Evolutionary conservation across 2,113 vertebrate genomes (phyloP), one percentile per base, ranked within the genome.

Genomic region (Brachyhypopomus occidentalis): DNA sequence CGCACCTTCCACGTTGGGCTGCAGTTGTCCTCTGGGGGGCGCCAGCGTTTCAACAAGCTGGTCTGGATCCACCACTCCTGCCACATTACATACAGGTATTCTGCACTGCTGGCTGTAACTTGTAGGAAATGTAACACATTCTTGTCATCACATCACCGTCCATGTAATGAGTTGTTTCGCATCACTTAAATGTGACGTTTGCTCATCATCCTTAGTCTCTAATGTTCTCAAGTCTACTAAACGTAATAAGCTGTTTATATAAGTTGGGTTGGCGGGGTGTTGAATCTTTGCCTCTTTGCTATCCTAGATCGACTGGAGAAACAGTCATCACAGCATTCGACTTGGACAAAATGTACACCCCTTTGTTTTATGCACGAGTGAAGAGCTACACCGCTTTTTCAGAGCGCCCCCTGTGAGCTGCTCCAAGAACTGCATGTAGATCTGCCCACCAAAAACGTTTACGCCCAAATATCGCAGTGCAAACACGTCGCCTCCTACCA

Each of bases 31-130:
- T 95, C 96, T 85, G 96, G 95, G 91, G 96, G 97, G 88, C 95
- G 94, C 70, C 96, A 98, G 89, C 93, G 90, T 62, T 98, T 96
- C 90, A 98, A 94, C 89, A 99, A 98, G 87, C 95, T 99, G 58
- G 91, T 94, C 77, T 99, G 98, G 98, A 94, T 97, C 88, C 98
- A 99, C 91, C 97, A 99, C 88, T 99, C 98, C 83, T 99, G 97
- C 91, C 96, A 98, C 85, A 93, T 97, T 85, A 95, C 94, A 38
- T 97, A 96, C 92, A 97, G 92, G 98, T 99, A 88, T 11, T 1
- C 7, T 66, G 2, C 2, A 23, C 6, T 5, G 16, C 20, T 30
- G 3, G 7, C n/a, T 27, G 45, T 19, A 76, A 63, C 74, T 8
- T 59, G 3, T 23, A 63, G 4, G 60, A 12, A 3, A 27, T 63